Evolutionary conservation across 2,888 invertebrate genomes (phyloP).

Genomic region (Ormyrus labotus): DNA sequence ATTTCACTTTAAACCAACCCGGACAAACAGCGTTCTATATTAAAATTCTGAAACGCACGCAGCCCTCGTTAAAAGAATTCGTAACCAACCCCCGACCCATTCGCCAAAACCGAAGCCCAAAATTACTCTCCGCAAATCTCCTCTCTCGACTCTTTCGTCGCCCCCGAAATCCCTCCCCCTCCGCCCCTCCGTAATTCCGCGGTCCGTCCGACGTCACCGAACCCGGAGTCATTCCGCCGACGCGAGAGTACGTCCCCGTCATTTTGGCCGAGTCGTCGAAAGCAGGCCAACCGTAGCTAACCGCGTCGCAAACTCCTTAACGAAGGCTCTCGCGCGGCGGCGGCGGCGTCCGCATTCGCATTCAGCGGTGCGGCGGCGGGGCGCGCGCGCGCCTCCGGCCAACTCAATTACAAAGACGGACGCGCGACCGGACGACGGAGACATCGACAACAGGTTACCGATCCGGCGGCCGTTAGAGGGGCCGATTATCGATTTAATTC

Average conservation of each 20-base stretch:
- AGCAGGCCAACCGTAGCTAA: conserved; percentile 28
- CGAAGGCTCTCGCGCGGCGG: not conserved
- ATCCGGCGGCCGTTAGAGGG: not conserved
- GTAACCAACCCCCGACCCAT: no score
- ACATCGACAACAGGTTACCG: conserved; percentile 39
- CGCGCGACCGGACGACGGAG: conserved; percentile 51
- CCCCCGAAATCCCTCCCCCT: no score
- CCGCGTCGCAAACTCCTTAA: conserved; percentile 45
- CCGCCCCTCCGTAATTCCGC: no score
- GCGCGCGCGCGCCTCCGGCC: conserved; percentile 38
- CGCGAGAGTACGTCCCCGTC: no score
- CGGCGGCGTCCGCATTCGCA: conserved; percentile 8
- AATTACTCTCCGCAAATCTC: no score
- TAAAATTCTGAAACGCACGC: not conserved
- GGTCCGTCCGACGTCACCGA: no score
- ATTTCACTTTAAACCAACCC: conserved; percentile 34
- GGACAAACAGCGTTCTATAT: not conserved
- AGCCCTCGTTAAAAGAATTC: no score
- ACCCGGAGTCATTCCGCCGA: no score
- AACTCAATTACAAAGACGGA: conserved; percentile 21
- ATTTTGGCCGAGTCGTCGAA: not conserved
- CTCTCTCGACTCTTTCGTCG: no score
- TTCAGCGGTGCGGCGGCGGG: conserved; percentile 17
- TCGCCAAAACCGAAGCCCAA: no score
- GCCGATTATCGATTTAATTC: conserved; percentile 31